Percentiles rank a stretch among this genome's conserved stretches.
These are phyloP conservation scores for Drosophila mauritiana DNA, from an alignment of 1,140 invertebrate genomes.

Conservation along the genomic window DNA sequence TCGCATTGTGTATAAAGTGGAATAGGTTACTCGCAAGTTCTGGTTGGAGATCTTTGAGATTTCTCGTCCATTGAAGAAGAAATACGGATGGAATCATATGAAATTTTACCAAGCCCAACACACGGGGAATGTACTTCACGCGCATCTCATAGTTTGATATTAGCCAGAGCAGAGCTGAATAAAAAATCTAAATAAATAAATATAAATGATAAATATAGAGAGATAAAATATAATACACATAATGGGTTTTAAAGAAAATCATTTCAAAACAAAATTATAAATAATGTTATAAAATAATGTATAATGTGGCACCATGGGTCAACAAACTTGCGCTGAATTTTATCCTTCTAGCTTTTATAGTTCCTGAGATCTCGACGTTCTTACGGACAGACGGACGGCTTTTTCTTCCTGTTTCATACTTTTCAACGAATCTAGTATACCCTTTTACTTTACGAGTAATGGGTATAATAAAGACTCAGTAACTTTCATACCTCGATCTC, in stretches of 20 bases:
- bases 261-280: too few relatives aligned
- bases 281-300: too few relatives aligned
- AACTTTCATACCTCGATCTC: conserved; percentile 11
- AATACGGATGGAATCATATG: neutral
- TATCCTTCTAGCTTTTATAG: too few relatives aligned
- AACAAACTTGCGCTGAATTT: too few relatives aligned
- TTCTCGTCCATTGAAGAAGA: neutral
- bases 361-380: too few relatives aligned
- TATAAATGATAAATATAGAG: neutral
- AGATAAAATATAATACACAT: neutral
- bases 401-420: too few relatives aligned
- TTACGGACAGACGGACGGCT: too few relatives aligned
- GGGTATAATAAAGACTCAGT: too few relatives aligned
- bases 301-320: too few relatives aligned
- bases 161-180: conserved; percentile 8
- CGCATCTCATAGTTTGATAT: neutral
- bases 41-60: neutral
- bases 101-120: neutral
- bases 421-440: too few relatives aligned
- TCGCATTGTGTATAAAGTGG: neutral
- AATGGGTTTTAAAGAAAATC: neutral
- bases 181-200: neutral
- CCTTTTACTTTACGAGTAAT: too few relatives aligned
- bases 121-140: neutral
- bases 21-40: neutral